Conservation (phyloP, 2,888 invertebrate genomes). For the Lasius fuliginosus region DNA sequence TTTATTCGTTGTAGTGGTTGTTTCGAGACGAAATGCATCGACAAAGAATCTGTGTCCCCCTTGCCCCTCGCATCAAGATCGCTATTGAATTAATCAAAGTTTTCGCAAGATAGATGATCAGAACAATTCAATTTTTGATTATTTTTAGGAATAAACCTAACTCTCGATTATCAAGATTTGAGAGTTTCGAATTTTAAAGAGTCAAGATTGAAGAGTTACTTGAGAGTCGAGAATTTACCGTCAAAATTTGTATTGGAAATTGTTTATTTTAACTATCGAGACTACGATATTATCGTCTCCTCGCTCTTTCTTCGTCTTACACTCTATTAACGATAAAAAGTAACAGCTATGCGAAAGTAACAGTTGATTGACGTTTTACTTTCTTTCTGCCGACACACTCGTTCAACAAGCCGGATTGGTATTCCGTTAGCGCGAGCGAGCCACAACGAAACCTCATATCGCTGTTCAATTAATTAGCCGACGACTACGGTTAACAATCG, state of each 20-base stretch:
- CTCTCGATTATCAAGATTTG: not conserved
- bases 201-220: not conserved
- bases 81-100: not conserved
- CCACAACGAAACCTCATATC: constrained; percentile 22
- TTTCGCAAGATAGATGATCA: not conserved
- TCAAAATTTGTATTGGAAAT: not conserved
- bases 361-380: constrained; percentile 5
- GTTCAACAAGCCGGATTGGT: constrained; percentile 15
- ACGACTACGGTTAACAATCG: constrained; percentile 32
- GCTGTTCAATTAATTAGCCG: constrained; percentile 46
- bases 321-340: constrained; percentile 1
- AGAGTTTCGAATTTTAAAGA: not conserved
- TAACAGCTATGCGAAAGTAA: not conserved
- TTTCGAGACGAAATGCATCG: not conserved
- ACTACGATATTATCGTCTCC: not conserved
- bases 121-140: not conserved
- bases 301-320: not conserved
- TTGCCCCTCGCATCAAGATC: not conserved
- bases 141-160: not conserved
- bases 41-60: not conserved
- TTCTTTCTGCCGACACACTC: not conserved
- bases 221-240: not conserved
- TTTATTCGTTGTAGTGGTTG: not conserved
- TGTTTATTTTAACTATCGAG: not conserved
- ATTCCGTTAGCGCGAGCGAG: constrained; percentile 5